These are phyloP conservation scores for Catharus ustulatus DNA, from an alignment of 2,797 vertebrate genomes.

Conservation along the genomic window DNA sequence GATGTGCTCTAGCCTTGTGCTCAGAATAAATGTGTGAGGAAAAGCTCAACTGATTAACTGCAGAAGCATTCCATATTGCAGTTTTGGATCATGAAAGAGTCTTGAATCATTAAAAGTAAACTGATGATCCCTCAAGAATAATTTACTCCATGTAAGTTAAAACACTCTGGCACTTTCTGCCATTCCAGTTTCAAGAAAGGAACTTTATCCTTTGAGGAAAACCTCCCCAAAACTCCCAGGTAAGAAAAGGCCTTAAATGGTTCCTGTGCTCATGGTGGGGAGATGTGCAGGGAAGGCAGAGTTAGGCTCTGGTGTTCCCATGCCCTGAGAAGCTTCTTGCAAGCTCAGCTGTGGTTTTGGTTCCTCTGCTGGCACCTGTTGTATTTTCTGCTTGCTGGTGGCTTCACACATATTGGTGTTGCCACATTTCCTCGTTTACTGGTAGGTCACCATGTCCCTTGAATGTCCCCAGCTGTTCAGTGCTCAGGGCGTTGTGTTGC, in stretches of 20 bases:
- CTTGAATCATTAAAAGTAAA: neutral
- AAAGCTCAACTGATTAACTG: neutral
- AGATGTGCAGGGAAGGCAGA: neutral
- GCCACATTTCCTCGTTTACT: neutral
- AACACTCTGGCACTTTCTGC: neutral
- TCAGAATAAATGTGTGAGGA: neutral
- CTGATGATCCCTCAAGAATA: neutral
- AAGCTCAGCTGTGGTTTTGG: neutral
- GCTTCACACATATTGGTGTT: neutral
- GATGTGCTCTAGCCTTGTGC: neutral
- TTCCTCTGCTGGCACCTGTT: neutral
- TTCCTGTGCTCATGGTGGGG: accelerated
- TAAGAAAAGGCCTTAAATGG: neutral
- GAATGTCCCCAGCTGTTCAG: neutral
- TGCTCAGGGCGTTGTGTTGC: neutral
- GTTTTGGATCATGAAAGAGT: neutral
- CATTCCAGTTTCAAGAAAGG: neutral
- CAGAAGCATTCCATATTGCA: neutral
- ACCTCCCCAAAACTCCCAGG: neutral
- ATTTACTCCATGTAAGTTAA: neutral
- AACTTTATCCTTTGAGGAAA: neutral
- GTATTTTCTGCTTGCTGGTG: neutral
- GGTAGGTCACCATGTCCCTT: neutral
- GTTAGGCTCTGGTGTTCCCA: neutral
- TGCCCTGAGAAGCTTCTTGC: neutral